Evolutionary conservation across 2,113 vertebrate genomes (phyloP).

Genomic region (Motacilla tschutschensis): DNA sequence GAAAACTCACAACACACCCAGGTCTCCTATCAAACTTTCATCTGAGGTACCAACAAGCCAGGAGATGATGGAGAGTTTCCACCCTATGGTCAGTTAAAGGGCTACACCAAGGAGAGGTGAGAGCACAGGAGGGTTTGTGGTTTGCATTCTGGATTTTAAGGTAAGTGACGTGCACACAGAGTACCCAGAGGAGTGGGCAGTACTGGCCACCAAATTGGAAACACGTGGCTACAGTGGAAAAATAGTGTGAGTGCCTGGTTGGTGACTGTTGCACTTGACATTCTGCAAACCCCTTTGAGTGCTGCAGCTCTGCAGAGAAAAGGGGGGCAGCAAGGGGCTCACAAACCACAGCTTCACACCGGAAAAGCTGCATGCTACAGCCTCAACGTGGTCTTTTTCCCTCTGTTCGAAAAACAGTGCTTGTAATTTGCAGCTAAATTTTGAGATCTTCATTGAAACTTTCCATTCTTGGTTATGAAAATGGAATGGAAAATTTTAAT

Average conservation of each 20-base stretch:
- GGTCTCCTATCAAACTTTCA: neutral
- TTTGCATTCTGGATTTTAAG: neutral
- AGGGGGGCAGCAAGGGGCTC: neutral
- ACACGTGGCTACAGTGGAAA: neutral
- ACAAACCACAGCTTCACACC: slow-evolving; percentile 38
- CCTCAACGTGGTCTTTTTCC: neutral
- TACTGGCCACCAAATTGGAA: neutral
- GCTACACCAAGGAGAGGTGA: neutral
- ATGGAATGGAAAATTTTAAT: neutral
- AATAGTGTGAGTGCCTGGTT: neutral
- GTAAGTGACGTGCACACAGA: neutral
- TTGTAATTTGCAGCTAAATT: neutral
- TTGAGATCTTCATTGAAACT: neutral
- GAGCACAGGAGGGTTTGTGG: neutral
- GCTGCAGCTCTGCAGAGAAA: neutral
- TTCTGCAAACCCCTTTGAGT: neutral
- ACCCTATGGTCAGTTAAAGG: neutral
- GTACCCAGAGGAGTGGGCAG: neutral
- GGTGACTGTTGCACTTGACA: neutral
- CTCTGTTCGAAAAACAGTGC: neutral
- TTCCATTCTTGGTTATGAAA: neutral
- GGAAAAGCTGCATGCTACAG: neutral
- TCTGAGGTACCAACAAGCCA: neutral
- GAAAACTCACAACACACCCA: neutral
- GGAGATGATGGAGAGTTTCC: neutral